These are phyloP conservation scores for Ormia ochracea DNA, from an alignment of 2,888 invertebrate species.

Conservation along the genomic window DNA sequence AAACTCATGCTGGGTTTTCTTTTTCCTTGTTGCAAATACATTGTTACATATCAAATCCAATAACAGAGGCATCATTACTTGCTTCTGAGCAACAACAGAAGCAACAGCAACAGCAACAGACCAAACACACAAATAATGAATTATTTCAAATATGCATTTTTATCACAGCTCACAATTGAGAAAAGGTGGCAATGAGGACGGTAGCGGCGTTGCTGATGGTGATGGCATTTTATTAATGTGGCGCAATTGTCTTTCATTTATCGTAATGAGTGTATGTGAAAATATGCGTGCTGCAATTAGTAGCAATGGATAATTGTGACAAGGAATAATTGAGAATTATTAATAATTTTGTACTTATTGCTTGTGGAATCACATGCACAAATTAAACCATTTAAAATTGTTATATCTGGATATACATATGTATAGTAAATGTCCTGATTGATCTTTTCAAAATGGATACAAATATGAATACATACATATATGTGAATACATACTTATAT, in stretches of 20 bases:
- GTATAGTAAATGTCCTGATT: too few relatives aligned
- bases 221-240: conserved; percentile 41
- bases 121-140: conserved; percentile 23
- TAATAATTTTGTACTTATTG: conserved; percentile 19
- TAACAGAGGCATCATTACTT: neutral
- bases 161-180: conserved; percentile 50
- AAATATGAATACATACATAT: too few relatives aligned
- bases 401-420: too few relatives aligned
- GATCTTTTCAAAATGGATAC: too few relatives aligned
- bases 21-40: too few relatives aligned
- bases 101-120: neutral
- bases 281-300: conserved; percentile 30
- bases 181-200: conserved; percentile 53
- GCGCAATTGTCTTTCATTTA: conserved; percentile 33
- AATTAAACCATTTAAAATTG: too few relatives aligned
- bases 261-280: conserved; percentile 3
- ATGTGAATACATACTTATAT: too few relatives aligned
- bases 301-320: conserved; percentile 33
- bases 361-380: neutral
- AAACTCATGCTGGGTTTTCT: conserved; percentile 3
- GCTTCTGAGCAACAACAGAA: neutral
- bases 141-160: conserved; percentile 51
- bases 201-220: conserved; percentile 17
- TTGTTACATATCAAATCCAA: conserved; percentile 10
- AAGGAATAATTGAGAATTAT: conserved; percentile 42